Conservation (phyloP, 2,113 vertebrate species). For the Fulmarus glacialis region DNA sequence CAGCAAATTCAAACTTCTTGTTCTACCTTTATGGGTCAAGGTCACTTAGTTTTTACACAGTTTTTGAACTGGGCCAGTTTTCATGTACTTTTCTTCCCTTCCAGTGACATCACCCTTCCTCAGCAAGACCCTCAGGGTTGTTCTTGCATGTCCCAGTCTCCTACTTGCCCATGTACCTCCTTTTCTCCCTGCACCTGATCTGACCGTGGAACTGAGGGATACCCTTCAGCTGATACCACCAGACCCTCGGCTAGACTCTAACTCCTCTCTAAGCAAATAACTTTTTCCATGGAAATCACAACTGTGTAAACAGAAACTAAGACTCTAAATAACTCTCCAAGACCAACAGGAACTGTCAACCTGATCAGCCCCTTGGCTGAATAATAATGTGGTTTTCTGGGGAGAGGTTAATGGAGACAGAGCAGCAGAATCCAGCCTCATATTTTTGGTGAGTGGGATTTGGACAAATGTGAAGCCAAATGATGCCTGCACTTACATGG, state of each 20-base stretch:
- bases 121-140: not conserved
- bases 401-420: not conserved
- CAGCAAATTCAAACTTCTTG: not conserved
- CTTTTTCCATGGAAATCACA: not conserved
- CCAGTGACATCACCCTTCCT: not conserved
- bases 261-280: not conserved
- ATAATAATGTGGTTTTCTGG: not conserved
- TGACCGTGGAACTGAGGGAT: not conserved
- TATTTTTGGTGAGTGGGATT: not conserved
- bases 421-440: not conserved
- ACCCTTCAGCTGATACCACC: accelerated
- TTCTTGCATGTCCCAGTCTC: not conserved
- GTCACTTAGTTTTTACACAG: not conserved
- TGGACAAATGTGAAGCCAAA: not conserved
- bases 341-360: not conserved
- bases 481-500: not conserved
- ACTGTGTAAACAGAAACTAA: not conserved
- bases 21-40: not conserved
- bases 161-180: not conserved
- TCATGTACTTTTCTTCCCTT: not conserved
- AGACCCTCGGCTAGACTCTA: not conserved
- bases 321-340: not conserved
- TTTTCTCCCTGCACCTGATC: not conserved
- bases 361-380: not conserved
- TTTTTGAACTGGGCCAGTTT: not conserved